Conservation (phyloP, 2,888 invertebrate species). For the Ctenicera cuprea region DNA sequence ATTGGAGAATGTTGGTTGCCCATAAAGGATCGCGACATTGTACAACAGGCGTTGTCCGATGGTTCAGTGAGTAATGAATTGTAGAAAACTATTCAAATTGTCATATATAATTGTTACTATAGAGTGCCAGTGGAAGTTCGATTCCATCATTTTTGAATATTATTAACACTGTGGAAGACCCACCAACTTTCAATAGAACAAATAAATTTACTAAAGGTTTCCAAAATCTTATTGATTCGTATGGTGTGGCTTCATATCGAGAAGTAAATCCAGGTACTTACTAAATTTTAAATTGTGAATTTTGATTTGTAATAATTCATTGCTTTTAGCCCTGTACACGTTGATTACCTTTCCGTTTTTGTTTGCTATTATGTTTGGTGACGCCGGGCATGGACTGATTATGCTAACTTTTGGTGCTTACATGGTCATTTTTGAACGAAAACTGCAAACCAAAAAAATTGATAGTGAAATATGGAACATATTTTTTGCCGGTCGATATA, state of each 20-base stretch:
- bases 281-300: background rate
- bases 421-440: constrained; percentile 88
- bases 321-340: constrained; percentile 69
- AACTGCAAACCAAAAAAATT: constrained; percentile 81
- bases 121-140: constrained; percentile 87
- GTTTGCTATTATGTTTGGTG: constrained; percentile 98
- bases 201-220: constrained; percentile 96
- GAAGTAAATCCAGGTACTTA: constrained; percentile 90
- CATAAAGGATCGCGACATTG: constrained; percentile 79
- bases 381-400: constrained; percentile 92
- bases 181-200: constrained; percentile 94
- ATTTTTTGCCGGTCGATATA: constrained; percentile 86
- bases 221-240: constrained; percentile 94
- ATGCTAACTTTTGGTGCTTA: constrained; percentile 87
- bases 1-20: constrained; percentile 95
- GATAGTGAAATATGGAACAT: constrained; percentile 85
- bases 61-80: constrained; percentile 82
- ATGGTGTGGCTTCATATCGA: constrained; percentile 93
- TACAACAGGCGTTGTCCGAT: constrained; percentile 85
- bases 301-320: constrained; percentile 26
- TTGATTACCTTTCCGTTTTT: constrained; percentile 96
- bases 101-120: constrained; percentile 33
- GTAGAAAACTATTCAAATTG: background rate
- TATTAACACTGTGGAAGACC: constrained; percentile 86
- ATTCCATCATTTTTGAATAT: constrained; percentile 95